A percentile compares a stretch with the other conserved stretches of the same genome.
These are phyloP conservation scores for Gymnosoma rotundatum DNA, from an alignment of 2,888 invertebrate genomes.

Conservation along the genomic window DNA sequence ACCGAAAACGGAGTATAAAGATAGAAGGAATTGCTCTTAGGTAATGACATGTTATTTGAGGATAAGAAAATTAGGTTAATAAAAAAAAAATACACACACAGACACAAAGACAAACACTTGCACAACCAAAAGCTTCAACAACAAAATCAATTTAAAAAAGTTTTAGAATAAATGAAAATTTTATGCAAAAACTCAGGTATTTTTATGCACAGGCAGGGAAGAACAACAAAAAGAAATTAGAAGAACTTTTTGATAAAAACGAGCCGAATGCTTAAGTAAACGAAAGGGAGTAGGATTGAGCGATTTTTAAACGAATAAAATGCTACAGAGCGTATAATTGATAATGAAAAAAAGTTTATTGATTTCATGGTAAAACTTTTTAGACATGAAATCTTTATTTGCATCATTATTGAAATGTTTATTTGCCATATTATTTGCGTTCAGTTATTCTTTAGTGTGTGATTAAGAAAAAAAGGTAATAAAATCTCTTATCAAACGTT, in stretches of 20 bases:
- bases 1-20: slow-evolving; percentile 38
- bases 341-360: neutral
- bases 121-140: slow-evolving; percentile 4
- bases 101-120: neutral
- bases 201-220: slow-evolving; percentile 37
- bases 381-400: too few relatives aligned
- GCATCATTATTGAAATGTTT: too few relatives aligned
- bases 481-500: too few relatives aligned
- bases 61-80: slow-evolving; percentile 62
- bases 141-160: slow-evolving; percentile 54
- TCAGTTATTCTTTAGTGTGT: too few relatives aligned
- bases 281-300: neutral
- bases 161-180: slow-evolving; percentile 49
- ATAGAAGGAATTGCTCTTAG: slow-evolving; percentile 57
- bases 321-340: slow-evolving; percentile 25
- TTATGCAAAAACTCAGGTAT: slow-evolving; percentile 26
- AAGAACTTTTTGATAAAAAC: slow-evolving; percentile 23
- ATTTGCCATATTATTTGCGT: too few relatives aligned
- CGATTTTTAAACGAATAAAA: slow-evolving; percentile 23
- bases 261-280: slow-evolving; percentile 1
- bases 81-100: slow-evolving; percentile 21
- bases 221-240: neutral
- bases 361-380: neutral
- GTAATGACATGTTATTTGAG: slow-evolving; percentile 69
- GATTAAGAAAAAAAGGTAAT: too few relatives aligned